Percentiles rank a stretch among this genome's conserved stretches.
Conservation (phyloP, 1,140 invertebrate species). For the Myzus persicae region DNA sequence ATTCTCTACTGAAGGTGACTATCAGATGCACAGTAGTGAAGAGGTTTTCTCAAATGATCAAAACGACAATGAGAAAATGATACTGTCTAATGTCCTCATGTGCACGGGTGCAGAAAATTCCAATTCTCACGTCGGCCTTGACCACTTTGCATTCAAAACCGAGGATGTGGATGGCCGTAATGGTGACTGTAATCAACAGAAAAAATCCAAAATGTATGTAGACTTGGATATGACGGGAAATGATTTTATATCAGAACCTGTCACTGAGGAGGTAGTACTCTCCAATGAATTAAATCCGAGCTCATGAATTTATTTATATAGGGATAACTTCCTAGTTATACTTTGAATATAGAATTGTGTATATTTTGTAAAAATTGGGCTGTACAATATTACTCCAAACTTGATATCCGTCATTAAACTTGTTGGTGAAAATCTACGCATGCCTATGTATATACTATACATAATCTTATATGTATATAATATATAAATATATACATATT, state of each 20-base stretch:
- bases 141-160: constrained; percentile 48
- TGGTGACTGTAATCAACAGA: constrained; percentile 44
- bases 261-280: constrained; percentile 49
- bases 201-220: constrained; percentile 53
- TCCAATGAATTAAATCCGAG: constrained; percentile 43
- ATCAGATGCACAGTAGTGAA: constrained; percentile 54
- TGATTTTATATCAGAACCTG: constrained; percentile 54
- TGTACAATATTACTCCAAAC: constrained; percentile 4
- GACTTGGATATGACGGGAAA: constrained; percentile 46
- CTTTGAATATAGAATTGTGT: constrained; percentile 36
- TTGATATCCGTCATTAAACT: constrained; percentile 12
- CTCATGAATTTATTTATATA: constrained; percentile 56
- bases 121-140: constrained; percentile 23
- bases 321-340: constrained; percentile 38
- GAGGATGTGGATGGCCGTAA: constrained; percentile 30
- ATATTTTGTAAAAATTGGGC: constrained; percentile 54
- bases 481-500: constrained; percentile 20
- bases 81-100: constrained; percentile 51
- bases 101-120: constrained; percentile 50
- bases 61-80: constrained; percentile 55
- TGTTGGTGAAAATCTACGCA: not conserved
- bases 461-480: not conserved
- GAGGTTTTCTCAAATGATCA: constrained; percentile 54
- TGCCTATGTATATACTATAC: constrained; percentile 46
- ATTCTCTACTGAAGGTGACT: constrained; percentile 47